These are phyloP conservation scores for Glaucidium brasilianum DNA, from an alignment of 2,113 vertebrate species.

Conservation along the genomic window DNA sequence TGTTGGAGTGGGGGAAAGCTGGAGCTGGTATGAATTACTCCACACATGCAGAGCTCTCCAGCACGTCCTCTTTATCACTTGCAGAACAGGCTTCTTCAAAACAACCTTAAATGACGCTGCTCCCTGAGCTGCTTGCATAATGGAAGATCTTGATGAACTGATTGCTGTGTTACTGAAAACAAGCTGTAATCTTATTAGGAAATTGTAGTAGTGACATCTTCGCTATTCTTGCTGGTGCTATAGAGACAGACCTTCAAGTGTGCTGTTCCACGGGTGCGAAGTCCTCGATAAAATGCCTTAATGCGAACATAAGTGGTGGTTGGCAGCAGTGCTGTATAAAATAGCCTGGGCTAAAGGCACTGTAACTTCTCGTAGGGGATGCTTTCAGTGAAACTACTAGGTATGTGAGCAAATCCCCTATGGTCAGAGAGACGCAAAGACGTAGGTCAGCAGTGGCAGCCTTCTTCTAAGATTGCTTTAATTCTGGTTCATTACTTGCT, in stretches of 20 bases:
- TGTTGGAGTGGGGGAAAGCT: neutral
- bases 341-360: neutral
- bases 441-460: neutral
- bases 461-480: neutral
- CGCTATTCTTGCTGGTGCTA: neutral
- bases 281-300: neutral
- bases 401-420: neutral
- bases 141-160: slow-evolving; percentile 33
- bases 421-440: neutral
- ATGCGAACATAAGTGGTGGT: neutral
- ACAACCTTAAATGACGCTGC: slow-evolving; percentile 15
- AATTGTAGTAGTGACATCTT: neutral
- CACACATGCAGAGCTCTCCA: neutral
- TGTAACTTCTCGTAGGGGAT: neutral
- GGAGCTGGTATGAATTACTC: neutral
- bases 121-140: slow-evolving; percentile 51
- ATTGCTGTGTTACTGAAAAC: slow-evolving; percentile 48
- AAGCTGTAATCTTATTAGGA: slow-evolving; percentile 49
- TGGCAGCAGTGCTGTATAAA: neutral
- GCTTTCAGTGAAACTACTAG: rapidly evolving
- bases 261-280: neutral
- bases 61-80: slow-evolving; percentile 2
- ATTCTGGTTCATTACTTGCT: neutral
- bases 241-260: neutral
- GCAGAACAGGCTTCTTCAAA: slow-evolving; percentile 54